Percentiles rank a stretch among this genome's conserved stretches.
These are phyloP conservation scores for Patiria pectinifera DNA, from an alignment of 53 echinoderm and acorn worm species.

Conservation along the genomic window DNA sequence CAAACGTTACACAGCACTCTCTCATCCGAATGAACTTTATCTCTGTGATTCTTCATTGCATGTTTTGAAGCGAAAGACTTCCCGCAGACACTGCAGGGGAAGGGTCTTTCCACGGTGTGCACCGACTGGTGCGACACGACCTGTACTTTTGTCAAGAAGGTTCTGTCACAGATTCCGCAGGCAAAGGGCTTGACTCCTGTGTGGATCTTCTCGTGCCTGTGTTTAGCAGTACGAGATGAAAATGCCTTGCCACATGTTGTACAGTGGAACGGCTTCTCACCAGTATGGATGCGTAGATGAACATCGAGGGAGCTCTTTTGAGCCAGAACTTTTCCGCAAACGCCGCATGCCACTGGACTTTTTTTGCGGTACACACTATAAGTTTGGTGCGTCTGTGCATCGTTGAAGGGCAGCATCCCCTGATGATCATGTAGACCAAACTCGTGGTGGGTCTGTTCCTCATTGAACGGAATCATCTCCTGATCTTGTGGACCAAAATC, in stretches of 20 bases:
- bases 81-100: not conserved
- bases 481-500: not conserved
- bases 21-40: not conserved
- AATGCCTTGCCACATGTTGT: not conserved
- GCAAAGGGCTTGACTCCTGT: not conserved
- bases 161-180: not conserved
- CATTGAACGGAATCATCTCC: not conserved
- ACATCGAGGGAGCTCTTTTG: not conserved
- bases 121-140: not conserved
- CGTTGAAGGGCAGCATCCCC: not conserved
- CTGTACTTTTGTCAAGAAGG: not conserved
- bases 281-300: constrained; percentile 80
- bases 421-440: not conserved
- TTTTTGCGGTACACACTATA: not conserved
- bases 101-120: not conserved
- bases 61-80: not conserved
- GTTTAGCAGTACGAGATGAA: not conserved
- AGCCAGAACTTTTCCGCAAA: not conserved
- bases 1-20: constrained; percentile 42
- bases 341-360: not conserved
- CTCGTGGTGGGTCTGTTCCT: not conserved
- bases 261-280: constrained; percentile 87
- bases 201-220: not conserved
- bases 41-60: not conserved
- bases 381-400: not conserved